Percentiles rank a stretch among this genome's conserved stretches.
Conservation (phyloP, 2,797 vertebrate species). For the Gorsachius magnificus region DNA sequence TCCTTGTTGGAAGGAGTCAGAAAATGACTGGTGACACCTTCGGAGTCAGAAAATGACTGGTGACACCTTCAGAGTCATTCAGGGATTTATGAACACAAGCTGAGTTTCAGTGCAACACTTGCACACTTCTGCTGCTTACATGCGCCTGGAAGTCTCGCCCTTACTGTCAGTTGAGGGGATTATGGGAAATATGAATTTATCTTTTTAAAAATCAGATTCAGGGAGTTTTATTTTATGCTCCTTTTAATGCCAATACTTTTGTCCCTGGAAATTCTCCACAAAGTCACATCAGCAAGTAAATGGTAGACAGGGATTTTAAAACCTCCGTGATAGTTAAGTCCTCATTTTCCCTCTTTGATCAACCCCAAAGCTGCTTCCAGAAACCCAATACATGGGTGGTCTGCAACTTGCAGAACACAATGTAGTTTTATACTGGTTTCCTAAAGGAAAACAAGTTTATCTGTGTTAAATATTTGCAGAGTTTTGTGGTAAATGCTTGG, state of each 20-base stretch:
- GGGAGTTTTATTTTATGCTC: constrained; percentile 6
- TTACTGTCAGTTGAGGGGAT: not conserved
- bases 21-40: not conserved
- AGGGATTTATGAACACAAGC: not conserved
- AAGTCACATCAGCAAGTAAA: constrained; percentile 56
- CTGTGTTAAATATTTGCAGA: not conserved
- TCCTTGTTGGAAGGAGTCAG: not conserved
- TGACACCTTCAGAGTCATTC: not conserved
- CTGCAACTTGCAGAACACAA: not conserved
- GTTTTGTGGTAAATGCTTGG: not conserved
- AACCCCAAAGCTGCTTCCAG: not conserved
- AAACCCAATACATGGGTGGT: not conserved
- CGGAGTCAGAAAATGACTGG: not conserved
- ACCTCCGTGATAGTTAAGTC: not conserved
- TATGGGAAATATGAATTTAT: not conserved
- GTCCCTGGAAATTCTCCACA: constrained; percentile 47
- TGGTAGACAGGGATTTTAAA: constrained; percentile 39
- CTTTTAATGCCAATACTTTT: constrained; percentile 37
- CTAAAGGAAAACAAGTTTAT: not conserved
- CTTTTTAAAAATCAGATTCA: constrained; percentile 1
- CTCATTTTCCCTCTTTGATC: constrained; percentile 4
- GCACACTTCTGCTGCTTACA: not conserved
- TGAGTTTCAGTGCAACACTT: not conserved
- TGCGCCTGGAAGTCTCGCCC: not conserved
- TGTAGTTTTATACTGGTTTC: not conserved